A percentile compares a stretch with the other conserved stretches of the same genome.
These are phyloP conservation scores for Habrosyne pyritoides DNA, from an alignment of 2,888 invertebrate genomes.

Conservation along the genomic window DNA sequence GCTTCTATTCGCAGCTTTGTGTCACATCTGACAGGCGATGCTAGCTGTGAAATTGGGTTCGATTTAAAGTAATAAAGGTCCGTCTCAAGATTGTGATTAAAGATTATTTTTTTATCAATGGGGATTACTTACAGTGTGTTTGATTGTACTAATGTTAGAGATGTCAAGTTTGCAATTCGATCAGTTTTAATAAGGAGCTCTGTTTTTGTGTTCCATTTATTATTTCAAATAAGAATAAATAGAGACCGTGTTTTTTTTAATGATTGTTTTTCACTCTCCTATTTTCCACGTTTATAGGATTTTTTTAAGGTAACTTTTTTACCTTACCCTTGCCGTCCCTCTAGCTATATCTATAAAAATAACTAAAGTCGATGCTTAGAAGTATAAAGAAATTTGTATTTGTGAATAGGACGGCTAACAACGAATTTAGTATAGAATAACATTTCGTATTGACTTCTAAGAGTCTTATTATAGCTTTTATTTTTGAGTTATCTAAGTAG, in stretches of 20 bases:
- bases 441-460: not conserved
- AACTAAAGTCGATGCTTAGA: no score
- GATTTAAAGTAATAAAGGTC: conserved; percentile 77
- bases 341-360: no score
- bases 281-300: no score
- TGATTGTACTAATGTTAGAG: conserved; percentile 68
- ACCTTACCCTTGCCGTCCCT: no score
- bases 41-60: conserved; percentile 82
- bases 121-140: conserved; percentile 77
- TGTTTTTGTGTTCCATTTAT: no score
- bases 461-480: not conserved
- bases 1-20: conserved; percentile 78
- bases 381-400: not conserved
- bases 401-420: not conserved
- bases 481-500: conserved; percentile 18
- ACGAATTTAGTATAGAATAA: not conserved
- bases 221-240: no score
- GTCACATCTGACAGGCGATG: conserved; percentile 80
- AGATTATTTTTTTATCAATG: conserved; percentile 54
- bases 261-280: no score
- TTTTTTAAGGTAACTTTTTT: no score
- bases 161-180: conserved; percentile 33
- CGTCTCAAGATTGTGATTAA: conserved; percentile 70
- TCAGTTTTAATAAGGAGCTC: conserved; percentile 14
- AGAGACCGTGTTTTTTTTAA: no score